Percentiles rank a stretch among this genome's conserved stretches.
phyloP scores from a whole-genome alignment of 2,888 invertebrate species.

The Polylopha cassiicola region DNA sequence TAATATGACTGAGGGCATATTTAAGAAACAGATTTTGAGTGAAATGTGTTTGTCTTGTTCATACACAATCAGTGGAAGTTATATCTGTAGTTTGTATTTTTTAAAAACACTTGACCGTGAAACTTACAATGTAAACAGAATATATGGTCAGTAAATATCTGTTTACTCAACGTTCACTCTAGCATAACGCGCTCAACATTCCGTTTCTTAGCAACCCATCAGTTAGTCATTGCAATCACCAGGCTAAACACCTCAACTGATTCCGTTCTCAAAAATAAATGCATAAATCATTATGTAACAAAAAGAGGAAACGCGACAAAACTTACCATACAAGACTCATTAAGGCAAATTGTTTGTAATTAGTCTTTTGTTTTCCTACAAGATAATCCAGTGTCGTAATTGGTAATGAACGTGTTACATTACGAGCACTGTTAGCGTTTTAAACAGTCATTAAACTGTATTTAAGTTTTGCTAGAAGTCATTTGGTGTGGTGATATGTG shows the following conservation, averaged over 20 bases:
- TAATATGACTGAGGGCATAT: too few species aligned
- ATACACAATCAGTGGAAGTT: too few species aligned
- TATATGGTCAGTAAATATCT: not conserved
- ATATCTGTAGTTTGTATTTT: too few species aligned
- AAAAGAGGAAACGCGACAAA: too few species aligned
- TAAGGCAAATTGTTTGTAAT: too few species aligned
- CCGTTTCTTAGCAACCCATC: slow-evolving; percentile 20
- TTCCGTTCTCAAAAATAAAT: not conserved
- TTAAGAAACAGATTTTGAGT: too few species aligned
- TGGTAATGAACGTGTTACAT: too few species aligned
- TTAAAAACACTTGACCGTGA: slow-evolving; percentile 2
- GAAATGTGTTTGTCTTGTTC: too few species aligned
- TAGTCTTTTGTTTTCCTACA: too few species aligned
- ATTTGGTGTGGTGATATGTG: slow-evolving; percentile 17
- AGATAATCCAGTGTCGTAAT: too few species aligned
- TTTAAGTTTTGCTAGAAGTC: slow-evolving; percentile 4
- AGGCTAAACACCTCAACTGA: slow-evolving; percentile 15
- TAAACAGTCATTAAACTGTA: not conserved
- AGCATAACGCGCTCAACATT: slow-evolving; percentile 9
- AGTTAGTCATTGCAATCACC: slow-evolving; percentile 18
- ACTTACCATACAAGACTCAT: too few species aligned
- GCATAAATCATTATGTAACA: not conserved
- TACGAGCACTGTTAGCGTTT: too few species aligned
- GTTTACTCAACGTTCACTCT: slow-evolving; percentile 6
- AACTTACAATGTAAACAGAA: not conserved